These are phyloP conservation scores for Nothocercus nigrocapillus DNA, from an alignment of 2,113 vertebrate species.

Conservation along the genomic window DNA sequence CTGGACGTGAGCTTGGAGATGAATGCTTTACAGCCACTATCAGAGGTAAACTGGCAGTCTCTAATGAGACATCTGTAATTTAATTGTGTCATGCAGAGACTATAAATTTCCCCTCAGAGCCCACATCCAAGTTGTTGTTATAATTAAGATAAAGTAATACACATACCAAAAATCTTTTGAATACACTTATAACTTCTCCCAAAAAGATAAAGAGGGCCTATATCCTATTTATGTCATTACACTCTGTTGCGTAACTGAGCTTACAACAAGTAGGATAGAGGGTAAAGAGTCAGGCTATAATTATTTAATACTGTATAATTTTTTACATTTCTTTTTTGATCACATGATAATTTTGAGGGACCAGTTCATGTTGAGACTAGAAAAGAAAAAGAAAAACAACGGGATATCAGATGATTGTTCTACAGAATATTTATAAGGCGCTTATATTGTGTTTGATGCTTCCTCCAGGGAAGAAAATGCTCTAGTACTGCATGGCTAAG, in stretches of 20 bases:
- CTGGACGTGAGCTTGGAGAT: slow-evolving; percentile 59
- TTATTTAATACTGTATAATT: slow-evolving; percentile 54
- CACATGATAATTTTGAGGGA: slow-evolving; percentile 44
- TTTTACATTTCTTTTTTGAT: slow-evolving; percentile 65
- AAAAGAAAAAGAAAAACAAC: slow-evolving; percentile 44
- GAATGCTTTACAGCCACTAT: slow-evolving; percentile 62
- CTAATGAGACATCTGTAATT: slow-evolving; percentile 79
- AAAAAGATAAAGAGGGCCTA: slow-evolving; percentile 72
- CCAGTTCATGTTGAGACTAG: slow-evolving; percentile 60
- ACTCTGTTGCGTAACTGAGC: slow-evolving; percentile 64
- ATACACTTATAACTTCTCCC: slow-evolving; percentile 72
- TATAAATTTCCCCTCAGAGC: slow-evolving; percentile 70
- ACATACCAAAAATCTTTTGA: slow-evolving; percentile 77
- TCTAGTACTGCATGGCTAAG: slow-evolving; percentile 34
- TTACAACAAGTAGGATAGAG: slow-evolving; percentile 64
- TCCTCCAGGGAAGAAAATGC: slow-evolving; percentile 11
- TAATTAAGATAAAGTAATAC: slow-evolving; percentile 80
- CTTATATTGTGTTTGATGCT: slow-evolving; percentile 43
- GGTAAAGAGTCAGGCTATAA: slow-evolving; percentile 55
- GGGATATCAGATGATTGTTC: not conserved
- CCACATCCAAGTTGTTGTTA: slow-evolving; percentile 69
- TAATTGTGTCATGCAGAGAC: slow-evolving; percentile 71
- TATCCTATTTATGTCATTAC: slow-evolving; percentile 70
- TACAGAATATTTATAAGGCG: slow-evolving; percentile 53
- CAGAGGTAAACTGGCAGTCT: slow-evolving; percentile 70